Conservation (phyloP, 2,113 vertebrate genomes). For the Atlantisia rogersi region DNA sequence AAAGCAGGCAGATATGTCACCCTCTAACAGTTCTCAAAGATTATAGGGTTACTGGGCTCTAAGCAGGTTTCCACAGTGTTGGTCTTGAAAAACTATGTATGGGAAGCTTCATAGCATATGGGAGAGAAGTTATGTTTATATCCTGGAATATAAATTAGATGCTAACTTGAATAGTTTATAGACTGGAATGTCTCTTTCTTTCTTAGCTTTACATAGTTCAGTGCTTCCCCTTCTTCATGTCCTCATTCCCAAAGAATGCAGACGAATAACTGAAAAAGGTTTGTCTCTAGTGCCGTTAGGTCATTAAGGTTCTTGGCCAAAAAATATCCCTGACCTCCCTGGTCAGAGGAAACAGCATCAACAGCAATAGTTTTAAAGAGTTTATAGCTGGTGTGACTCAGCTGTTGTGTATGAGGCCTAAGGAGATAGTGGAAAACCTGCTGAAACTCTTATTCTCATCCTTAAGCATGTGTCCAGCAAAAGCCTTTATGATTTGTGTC, state of each 20-base stretch:
- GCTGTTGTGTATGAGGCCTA: not conserved
- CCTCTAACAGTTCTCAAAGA: not conserved
- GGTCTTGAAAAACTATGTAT: conserved; percentile 4
- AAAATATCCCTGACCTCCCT: conserved; percentile 31
- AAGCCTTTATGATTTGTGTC: not conserved
- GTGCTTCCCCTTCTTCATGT: conserved; percentile 40
- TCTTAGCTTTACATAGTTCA: conserved; percentile 30
- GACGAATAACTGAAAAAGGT: conserved; percentile 50
- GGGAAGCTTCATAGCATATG: not conserved
- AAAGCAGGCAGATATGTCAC: not conserved
- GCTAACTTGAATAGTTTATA: conserved; percentile 14
- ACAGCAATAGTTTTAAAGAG: not conserved
- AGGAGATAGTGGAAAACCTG: not conserved
- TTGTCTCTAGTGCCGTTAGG: conserved; percentile 30
- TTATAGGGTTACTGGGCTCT: not conserved
- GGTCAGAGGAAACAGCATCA: conserved; percentile 14
- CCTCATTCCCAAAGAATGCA: conserved; percentile 45
- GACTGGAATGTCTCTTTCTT: conserved; percentile 1
- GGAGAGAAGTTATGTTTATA: conserved; percentile 33
- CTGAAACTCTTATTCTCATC: not conserved
- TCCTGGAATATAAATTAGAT: conserved; percentile 43
- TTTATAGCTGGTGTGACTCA: not conserved
- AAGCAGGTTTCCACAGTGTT: not conserved
- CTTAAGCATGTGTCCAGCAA: not conserved
- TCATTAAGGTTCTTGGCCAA: conserved; percentile 33